These are phyloP conservation scores for Watsonalla binaria DNA, from an alignment of 2,888 invertebrate species.

Conservation along the genomic window DNA sequence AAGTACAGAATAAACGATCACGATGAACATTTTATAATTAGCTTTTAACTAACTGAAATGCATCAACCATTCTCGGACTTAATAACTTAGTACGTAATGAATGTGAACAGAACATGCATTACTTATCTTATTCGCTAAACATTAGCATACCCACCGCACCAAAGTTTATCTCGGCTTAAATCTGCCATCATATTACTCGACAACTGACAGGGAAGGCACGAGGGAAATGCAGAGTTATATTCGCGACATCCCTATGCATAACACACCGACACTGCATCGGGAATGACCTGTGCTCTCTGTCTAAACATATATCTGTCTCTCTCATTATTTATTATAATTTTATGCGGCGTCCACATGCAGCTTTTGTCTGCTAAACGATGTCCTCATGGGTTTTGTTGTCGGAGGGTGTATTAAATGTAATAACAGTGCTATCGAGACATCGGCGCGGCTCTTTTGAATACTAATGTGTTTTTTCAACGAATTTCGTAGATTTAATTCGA, in stretches of 20 bases:
- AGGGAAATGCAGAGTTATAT: conserved; percentile 19
- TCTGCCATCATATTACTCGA: conserved; percentile 4
- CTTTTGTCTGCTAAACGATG: conserved; percentile 71
- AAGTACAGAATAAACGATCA: too few relatives aligned
- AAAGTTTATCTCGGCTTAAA: neutral
- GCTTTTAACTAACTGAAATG: too few relatives aligned
- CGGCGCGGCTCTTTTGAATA: conserved; percentile 49
- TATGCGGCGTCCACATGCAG: conserved; percentile 64
- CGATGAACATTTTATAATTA: too few relatives aligned
- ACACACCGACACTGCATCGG: conserved; percentile 25
- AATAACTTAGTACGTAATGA: too few relatives aligned
- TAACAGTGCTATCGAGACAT: conserved; percentile 37
- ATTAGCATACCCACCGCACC: neutral
- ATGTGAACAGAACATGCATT: neutral
- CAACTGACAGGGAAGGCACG: conserved; percentile 19
- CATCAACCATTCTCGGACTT: too few relatives aligned
- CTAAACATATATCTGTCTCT: conserved; percentile 14
- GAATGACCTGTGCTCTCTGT: conserved; percentile 33
- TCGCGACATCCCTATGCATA: conserved; percentile 29
- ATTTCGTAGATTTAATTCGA: conserved; percentile 53
- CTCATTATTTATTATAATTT: conserved; percentile 74
- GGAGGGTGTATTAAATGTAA: conserved; percentile 56
- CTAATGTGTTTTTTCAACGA: conserved; percentile 56
- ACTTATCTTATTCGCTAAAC: neutral
- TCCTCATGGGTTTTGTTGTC: conserved; percentile 59